phyloP scores from a whole-genome alignment of 92 coral and sea anemone species.

The Heteractis magnifica region DNA sequence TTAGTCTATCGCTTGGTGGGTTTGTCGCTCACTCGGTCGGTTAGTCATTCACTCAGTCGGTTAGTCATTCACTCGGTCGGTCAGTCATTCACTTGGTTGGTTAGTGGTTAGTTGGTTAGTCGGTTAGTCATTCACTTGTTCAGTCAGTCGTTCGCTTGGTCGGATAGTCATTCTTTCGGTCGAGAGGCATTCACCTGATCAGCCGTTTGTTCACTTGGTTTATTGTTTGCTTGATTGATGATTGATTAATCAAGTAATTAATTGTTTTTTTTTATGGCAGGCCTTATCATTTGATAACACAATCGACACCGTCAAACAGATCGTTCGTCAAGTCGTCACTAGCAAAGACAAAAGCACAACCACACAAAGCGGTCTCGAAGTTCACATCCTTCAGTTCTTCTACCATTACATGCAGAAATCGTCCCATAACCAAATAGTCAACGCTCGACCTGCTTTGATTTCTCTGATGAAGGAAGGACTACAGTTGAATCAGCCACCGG shows the following conservation, averaged over 20 bases:
- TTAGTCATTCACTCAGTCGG: too few relatives aligned
- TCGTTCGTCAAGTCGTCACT: constrained; percentile 81
- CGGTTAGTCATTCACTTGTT: too few relatives aligned
- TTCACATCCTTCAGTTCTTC: constrained; percentile 81
- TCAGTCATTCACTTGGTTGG: too few relatives aligned
- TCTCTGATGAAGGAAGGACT: constrained; percentile 92
- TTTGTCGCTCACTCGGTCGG: too few relatives aligned
- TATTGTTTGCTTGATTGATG: neutral
- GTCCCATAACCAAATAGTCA: constrained; percentile 66
- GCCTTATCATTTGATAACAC: constrained; percentile 86
- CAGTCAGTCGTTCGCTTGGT: neutral
- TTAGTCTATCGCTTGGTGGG: too few relatives aligned
- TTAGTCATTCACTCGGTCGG: too few relatives aligned
- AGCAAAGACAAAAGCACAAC: constrained; percentile 82
- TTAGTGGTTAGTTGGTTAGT: too few relatives aligned
- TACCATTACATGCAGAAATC: constrained; percentile 84
- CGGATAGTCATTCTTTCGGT: too few relatives aligned
- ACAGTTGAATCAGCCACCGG: constrained; percentile 90
- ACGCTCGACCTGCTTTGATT: constrained; percentile 71
- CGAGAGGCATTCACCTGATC: neutral
- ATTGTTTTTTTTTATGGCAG: constrained; percentile 25
- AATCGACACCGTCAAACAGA: constrained; percentile 91
- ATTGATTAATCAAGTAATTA: neutral
- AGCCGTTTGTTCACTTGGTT: neutral
- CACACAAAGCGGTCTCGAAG: constrained; percentile 84